phyloP scores from a whole-genome alignment of 1,140 invertebrate genomes.

The Drosophila rhopaloa region DNA sequence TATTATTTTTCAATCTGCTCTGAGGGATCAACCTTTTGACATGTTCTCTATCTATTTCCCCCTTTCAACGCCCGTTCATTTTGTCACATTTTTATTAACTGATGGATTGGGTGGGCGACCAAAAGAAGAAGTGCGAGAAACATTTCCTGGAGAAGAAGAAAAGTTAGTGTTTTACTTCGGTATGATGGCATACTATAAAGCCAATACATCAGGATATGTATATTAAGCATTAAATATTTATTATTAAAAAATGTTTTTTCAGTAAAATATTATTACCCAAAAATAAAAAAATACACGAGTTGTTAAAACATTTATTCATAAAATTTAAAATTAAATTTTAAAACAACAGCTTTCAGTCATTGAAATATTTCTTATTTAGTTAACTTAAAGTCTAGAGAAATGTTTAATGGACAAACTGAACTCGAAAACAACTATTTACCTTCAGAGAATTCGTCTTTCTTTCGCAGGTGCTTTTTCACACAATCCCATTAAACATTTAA shows the following conservation, averaged over 20 bases:
- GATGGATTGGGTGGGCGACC: conserved; percentile 63
- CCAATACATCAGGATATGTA: neutral
- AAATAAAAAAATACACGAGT: neutral
- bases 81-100: conserved; percentile 79
- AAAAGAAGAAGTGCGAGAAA: conserved; percentile 29
- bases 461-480: conserved; percentile 54
- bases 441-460: no score
- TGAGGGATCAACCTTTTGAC: conserved; percentile 19
- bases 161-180: neutral
- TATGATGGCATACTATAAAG: neutral
- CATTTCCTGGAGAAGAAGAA: conserved; percentile 2
- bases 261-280: neutral
- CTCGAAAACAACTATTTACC: no score
- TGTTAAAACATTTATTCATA: no score
- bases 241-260: neutral
- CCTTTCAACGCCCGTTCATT: conserved; percentile 25
- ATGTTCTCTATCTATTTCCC: conserved; percentile 14
- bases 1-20: conserved; percentile 78
- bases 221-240: neutral
- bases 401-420: no score
- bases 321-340: no score
- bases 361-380: no score
- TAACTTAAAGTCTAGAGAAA: no score
- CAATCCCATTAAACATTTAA: conserved; percentile 64
- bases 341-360: no score